phyloP scores from a whole-genome alignment of 2,797 vertebrate species.

The Arnoldichthys spilopterus region DNA sequence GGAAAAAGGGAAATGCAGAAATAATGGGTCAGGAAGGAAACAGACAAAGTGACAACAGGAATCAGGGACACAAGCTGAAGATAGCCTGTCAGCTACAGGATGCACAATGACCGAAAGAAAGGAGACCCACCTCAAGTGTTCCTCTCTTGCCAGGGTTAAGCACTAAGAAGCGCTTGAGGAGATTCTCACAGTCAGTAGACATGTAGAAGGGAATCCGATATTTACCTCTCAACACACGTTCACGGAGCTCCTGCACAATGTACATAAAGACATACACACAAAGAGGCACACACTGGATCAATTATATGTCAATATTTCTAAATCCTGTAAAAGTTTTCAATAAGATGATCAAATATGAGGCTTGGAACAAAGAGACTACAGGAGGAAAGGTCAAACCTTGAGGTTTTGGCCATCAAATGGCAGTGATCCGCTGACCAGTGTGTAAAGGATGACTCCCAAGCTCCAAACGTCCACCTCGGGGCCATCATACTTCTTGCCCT shows the following conservation, averaged over 20 bases:
- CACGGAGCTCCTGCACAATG: constrained; percentile 88
- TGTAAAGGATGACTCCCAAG: constrained; percentile 97
- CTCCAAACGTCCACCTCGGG: constrained; percentile 99
- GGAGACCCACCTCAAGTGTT: constrained; percentile 92
- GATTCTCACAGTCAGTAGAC: constrained; percentile 99
- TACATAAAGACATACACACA: constrained; percentile 12
- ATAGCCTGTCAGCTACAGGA: constrained; percentile 11
- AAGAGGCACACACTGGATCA: background rate
- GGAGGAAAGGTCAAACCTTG: constrained; percentile 79
- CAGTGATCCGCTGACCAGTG: constrained; percentile 95
- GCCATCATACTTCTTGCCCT: constrained; percentile 98
- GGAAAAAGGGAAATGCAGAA: background rate
- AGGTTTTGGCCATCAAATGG: constrained; percentile 97
- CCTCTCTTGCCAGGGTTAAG: constrained; percentile 96
- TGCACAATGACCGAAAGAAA: constrained; percentile 24
- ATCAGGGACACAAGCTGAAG: constrained; percentile 19
- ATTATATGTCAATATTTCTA: background rate
- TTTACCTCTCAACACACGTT: constrained; percentile 95
- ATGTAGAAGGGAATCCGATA: constrained; percentile 99
- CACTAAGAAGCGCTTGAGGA: constrained; percentile 98
- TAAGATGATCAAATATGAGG: background rate
- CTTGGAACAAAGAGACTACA: background rate
- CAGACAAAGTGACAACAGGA: background rate
- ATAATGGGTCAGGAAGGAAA: background rate
- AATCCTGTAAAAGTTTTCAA: background rate